phyloP scores from a whole-genome alignment of 1,140 invertebrate species.

The Drosophila repletoides region DNA sequence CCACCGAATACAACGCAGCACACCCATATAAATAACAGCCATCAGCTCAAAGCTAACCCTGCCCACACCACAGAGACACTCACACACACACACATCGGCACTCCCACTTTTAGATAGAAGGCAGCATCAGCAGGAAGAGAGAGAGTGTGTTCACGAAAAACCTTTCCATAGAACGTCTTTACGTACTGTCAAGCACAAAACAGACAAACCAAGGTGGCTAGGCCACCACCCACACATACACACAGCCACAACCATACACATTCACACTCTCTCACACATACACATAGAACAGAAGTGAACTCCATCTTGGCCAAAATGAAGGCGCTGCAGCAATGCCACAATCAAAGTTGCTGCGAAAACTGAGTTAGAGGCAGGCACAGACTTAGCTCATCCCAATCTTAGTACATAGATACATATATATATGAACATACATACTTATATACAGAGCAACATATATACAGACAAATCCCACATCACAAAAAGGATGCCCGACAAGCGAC shows the following conservation, averaged over 20 bases:
- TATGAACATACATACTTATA: conserved; percentile 13
- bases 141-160: conserved; percentile 33
- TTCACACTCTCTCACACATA: conserved; percentile 24
- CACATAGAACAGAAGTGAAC: conserved; percentile 59
- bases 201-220: conserved; percentile 60
- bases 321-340: conserved; percentile 65
- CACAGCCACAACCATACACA: conserved; percentile 25
- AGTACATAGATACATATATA: conserved; percentile 33
- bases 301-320: conserved; percentile 74
- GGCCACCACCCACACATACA: conserved; percentile 27
- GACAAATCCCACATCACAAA: conserved; percentile 45
- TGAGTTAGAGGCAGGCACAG: conserved; percentile 49
- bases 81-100: conserved; percentile 1
- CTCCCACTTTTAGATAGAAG: conserved; percentile 9
- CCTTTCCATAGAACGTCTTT: conserved; percentile 58
- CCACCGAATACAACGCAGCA: neutral
- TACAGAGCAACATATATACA: conserved; percentile 20
- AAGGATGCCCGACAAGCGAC: conserved; percentile 49
- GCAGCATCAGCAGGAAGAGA: neutral
- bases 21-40: conserved; percentile 60
- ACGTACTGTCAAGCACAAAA: conserved; percentile 62
- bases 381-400: conserved; percentile 66
- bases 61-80: neutral
- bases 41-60: conserved; percentile 54
- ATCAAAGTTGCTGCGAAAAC: conserved; percentile 70